Base-by-base conservation (phyloP, 2,113 vertebrate genomes). In the Misgurnus anguillicaudatus region DNA sequence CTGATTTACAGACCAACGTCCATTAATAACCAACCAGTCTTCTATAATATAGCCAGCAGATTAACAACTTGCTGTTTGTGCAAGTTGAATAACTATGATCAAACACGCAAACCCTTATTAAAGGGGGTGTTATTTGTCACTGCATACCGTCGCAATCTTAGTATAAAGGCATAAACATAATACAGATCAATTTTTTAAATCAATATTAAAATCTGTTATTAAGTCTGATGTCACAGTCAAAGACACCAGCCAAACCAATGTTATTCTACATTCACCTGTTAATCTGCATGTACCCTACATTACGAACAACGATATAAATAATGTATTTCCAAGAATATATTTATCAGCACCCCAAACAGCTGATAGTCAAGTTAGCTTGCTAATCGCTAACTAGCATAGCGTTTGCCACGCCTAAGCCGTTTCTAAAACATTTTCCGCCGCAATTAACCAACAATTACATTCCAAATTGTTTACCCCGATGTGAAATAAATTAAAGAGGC, bases 371-470 rank as follows among this genome's bases (percentile, higher is more conserved):
- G 61, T 47, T 75, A 74, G 69, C 80, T 3, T 14, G 51, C 61
- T 66, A 78, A 31, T 38, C 42, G 74, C 74, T 76, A 76, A 57
- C 11, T 64, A 73, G 80, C 60, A 71, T 64, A 69, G 63, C 66
- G 19, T 82, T 82, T 78, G 80, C 80, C 80, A 82, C 80, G 68
- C 80, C 80, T 82, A 82, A 82, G 62, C 7, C 19, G 39, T 53
- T 19, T 63, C 74, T 51, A 39, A 53, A 16, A 36, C 42, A 63
- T 13, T 76, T 31, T 2, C 6, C 42, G 24, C 11, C 24, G 24
- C 55, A 62, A 47, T 74, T 31, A 45, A 42, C 19, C 42, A 17
- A 45, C 2, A 57, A 45, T 62, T 7, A 36, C 21, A 31, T 0
- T 61, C 8, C 3, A 74, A 36, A 36, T 2, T 11, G 1, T 36